Conservation (phyloP, 2,797 vertebrate genomes). For the Neopelma chrysocephalum region DNA sequence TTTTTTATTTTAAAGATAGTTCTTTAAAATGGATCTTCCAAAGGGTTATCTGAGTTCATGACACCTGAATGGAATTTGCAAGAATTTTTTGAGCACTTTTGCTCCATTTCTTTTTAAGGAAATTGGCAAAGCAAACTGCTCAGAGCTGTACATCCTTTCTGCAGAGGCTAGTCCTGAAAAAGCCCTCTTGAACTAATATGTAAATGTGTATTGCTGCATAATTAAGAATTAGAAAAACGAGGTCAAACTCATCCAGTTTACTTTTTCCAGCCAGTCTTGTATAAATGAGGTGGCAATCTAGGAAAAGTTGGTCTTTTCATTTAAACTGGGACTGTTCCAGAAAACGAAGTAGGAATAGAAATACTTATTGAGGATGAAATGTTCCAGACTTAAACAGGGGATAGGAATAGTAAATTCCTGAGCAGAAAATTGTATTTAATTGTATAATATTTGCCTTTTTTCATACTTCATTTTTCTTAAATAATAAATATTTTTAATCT, state of each 20-base stretch:
- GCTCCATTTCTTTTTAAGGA: background rate
- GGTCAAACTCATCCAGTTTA: constrained; percentile 3
- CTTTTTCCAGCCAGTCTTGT: constrained; percentile 26
- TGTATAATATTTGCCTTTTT: background rate
- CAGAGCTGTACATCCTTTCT: background rate
- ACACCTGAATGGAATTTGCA: background rate
- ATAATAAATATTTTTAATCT: background rate
- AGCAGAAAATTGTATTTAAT: constrained; percentile 45
- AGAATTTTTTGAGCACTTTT: background rate
- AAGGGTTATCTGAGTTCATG: constrained; percentile 21
- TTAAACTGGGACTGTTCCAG: constrained; percentile 57
- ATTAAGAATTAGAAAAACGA: constrained; percentile 16
- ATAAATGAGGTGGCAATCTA: constrained; percentile 41
- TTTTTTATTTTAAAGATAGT: background rate
- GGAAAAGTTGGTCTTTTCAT: constrained; percentile 56
- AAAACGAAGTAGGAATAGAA: background rate
- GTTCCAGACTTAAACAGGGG: constrained; percentile 44
- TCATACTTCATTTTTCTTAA: background rate
- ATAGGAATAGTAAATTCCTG: constrained; percentile 49
- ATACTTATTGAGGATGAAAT: constrained; percentile 64
- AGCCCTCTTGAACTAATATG: constrained; percentile 32
- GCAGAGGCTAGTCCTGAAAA: background rate
- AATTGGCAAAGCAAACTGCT: background rate
- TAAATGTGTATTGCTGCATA: constrained; percentile 21
- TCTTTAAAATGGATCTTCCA: background rate